phyloP scores from a whole-genome alignment of 2,113 vertebrate species.

The Coracopsis vasa region DNA sequence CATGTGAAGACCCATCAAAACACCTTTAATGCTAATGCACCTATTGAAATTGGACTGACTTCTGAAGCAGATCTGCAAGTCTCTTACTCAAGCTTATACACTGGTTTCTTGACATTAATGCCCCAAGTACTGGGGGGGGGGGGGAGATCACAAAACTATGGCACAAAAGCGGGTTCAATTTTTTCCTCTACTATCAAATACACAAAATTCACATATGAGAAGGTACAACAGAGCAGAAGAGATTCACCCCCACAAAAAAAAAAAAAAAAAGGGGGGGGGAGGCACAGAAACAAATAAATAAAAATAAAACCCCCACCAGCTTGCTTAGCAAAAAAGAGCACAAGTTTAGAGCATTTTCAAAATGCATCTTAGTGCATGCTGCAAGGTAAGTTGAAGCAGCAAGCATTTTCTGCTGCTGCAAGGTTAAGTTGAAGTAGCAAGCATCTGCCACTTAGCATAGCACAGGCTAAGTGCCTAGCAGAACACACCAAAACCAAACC shows the following conservation, averaged over 20 bases:
- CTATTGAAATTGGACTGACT: background rate
- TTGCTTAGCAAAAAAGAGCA: background rate
- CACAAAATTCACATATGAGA: background rate
- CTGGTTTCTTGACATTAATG: background rate
- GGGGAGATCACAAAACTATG: background rate
- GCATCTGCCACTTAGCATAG: background rate
- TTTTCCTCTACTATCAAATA: background rate
- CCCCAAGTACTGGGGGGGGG: fast-evolving
- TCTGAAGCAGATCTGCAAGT: background rate
- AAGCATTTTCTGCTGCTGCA: background rate
- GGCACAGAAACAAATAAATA: background rate
- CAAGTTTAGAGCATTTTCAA: background rate
- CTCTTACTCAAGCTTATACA: background rate
- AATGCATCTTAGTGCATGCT: background rate
- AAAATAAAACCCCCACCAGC: background rate
- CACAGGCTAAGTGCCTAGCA: background rate
- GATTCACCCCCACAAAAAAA: background rate
- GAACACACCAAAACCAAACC: background rate
- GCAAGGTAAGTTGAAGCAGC: background rate
- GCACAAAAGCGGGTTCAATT: background rate
- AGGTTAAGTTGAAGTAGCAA: background rate
- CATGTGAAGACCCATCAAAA: background rate
- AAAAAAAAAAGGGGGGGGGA: too few relatives aligned
- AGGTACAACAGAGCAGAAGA: background rate
- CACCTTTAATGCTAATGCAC: background rate